These are phyloP conservation scores for Chondrilla cf. caribensis DNA, from an alignment of 37 sponge, comb jelly and placozoan genomes.

Conservation along the genomic window DNA sequence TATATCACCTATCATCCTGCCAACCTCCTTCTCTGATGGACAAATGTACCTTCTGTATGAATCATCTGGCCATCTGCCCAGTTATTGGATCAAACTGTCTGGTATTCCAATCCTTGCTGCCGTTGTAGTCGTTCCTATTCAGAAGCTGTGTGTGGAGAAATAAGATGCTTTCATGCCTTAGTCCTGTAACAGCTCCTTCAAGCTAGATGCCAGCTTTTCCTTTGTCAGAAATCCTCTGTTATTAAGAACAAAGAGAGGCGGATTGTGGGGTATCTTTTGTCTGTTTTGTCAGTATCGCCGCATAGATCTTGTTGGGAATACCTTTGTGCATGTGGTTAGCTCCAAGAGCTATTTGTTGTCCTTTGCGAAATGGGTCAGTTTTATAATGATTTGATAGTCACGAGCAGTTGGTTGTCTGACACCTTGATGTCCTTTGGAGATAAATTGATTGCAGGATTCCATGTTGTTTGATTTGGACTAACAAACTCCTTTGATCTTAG, in stretches of 20 bases:
- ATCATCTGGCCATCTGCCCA: neutral
- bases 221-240: neutral
- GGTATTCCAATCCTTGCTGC: neutral
- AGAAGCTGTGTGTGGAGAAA: neutral
- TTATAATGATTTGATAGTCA: neutral
- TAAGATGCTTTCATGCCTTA: neutral
- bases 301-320: neutral
- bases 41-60: neutral
- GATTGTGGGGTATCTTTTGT: no score
- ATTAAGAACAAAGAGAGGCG: neutral
- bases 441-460: neutral
- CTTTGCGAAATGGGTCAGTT: neutral
- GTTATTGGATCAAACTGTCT: neutral
- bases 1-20: no score
- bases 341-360: neutral
- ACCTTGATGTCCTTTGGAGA: neutral
- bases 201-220: neutral
- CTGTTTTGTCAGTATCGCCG: no score
- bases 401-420: neutral
- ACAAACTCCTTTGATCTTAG: conserved; percentile 28
- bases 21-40: no score
- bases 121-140: neutral
- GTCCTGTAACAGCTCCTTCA: neutral
- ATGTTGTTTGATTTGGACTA: neutral
- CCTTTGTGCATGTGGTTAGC: neutral